Evolutionary conservation across 2,888 invertebrate species (phyloP), one percentile per base, ranked within the genome.

Genomic region (Diplolepis rosae): DNA sequence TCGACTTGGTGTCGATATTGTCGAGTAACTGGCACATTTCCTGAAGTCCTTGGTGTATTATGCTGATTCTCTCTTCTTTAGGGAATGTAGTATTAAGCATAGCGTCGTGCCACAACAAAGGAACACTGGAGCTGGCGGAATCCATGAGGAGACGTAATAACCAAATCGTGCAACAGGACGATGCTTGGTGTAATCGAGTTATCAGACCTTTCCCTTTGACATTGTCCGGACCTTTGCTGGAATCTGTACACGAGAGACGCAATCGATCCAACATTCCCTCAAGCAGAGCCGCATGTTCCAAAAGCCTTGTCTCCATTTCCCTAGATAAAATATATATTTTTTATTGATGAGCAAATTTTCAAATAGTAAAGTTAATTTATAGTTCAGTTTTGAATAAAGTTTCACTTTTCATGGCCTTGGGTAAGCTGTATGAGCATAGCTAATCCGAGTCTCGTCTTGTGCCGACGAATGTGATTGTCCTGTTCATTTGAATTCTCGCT

Each of bases 1-100:
- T 96, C 78, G 93, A 92, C 89, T 97, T 97, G 30, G 95, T 95
- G 85, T 97, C 97, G 39, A 93, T 92, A 54, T 91, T 90, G 48
- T 94, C 90, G 13, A 95, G 88, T 27, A 95, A 90, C 54, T 92
- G 91, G 82, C 94, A 94, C 76, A 95, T 88, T 68, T 84, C 83
- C 35, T 87, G 84, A 65, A 88, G 80, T 68, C 81, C 82, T 24
- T 80, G 76, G 68, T 85, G 77, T 54, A 88, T 70, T 0, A 77
- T 79, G 22, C 78, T 79, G 2, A 80, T 76, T 50, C 79, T 83
- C 11, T 80, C 77, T 42, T 84, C 80, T 4, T 77, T 77, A 2
- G 83, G 74, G 15, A 78, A 81, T 42, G 81, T 77, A 2, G 86
- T 83, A 68, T 85, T 82, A 35, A 88, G 81, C 66, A 88, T 77